Base-by-base conservation (phyloP, 2,888 invertebrate genomes). In the Hyppa rectilinea region DNA sequence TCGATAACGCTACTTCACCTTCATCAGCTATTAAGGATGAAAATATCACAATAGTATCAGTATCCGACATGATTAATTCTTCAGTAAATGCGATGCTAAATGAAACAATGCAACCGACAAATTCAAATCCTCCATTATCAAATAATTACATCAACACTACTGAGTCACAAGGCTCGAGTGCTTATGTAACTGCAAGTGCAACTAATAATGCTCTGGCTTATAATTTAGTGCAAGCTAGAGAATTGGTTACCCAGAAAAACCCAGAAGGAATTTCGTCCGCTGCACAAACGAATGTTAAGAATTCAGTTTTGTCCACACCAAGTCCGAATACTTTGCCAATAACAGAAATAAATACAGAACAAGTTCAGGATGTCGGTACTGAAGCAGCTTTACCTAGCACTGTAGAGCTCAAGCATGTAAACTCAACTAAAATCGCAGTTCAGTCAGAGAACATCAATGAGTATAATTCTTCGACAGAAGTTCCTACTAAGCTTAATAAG, bases 51-150 rank as follows among this genome's bases (percentile, higher is more conserved):
- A 71, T 38, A 23, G n/a, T 38, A 10, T 45, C 65, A 66, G 12
- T n/a, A 43, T 20, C 31, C 0, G 14, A 52, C 6, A 26, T 40
- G 0, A 29, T 38, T 26, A 63, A 66, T 34, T 40, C 58, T 49
- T 17, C 55, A 52, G 45, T 9, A 12, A 60, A 47, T n/a, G 17
- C 14, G 23, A 56, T 40, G 20, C 12, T n/a, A 23, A 66, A 12
- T 29, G 47, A 3, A 12, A n/a, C 36, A 9, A 29, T 40, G 38
- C 53, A 59, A 60, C 14, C 9, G 9, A 49, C 38, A 36, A 43
- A 10, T 63, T 38, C 34, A 50, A 49, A 62, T 26, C n/a, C n/a
- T 40, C 14, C 29, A 68, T 36, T 63, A 47, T 47, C 62, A 38
- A 34, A 59, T 45, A n/a, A 40, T 66, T 36, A 55, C 34, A 36